Evolutionary conservation across 2,888 invertebrate species (phyloP).

Genomic region (Andrena minutula): DNA sequence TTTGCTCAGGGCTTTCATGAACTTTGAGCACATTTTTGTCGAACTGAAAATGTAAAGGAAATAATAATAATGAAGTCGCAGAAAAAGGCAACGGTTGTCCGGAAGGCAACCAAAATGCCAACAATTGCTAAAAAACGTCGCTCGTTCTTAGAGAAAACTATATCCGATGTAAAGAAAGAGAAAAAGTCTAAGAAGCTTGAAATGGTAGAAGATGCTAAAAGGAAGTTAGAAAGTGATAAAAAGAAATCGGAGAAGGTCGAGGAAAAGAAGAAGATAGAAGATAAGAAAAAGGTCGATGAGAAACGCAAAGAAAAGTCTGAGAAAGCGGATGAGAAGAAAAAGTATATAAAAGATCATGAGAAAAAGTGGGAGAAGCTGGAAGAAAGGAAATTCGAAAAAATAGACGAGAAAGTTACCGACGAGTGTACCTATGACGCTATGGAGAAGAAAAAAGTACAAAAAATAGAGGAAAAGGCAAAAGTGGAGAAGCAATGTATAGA

Average conservation of each 20-base stretch:
- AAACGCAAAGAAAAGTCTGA: constrained; percentile 76
- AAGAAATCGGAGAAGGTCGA: constrained; percentile 71
- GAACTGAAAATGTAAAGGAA: constrained; percentile 80
- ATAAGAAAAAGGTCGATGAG: constrained; percentile 75
- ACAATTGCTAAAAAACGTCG: constrained; percentile 82
- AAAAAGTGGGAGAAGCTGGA: constrained; percentile 70
- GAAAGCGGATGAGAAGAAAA: constrained; percentile 76
- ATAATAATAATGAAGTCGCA: constrained; percentile 83
- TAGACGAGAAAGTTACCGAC: constrained; percentile 68
- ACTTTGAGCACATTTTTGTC: constrained; percentile 59
- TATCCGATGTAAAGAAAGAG: constrained; percentile 76
- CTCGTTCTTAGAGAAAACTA: constrained; percentile 75
- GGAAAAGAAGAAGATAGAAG: constrained; percentile 73
- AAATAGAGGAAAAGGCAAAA: constrained; percentile 75
- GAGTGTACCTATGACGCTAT: constrained; percentile 61
- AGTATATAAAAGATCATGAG: constrained; percentile 65
- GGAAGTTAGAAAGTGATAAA: constrained; percentile 73
- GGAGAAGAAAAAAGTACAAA: constrained; percentile 74
- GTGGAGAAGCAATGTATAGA: constrained; percentile 70
- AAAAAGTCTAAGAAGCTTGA: constrained; percentile 78
- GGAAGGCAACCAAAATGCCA: constrained; percentile 83
- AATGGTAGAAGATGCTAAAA: constrained; percentile 75
- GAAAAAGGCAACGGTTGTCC: constrained; percentile 83
- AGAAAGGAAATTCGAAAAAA: constrained; percentile 77
- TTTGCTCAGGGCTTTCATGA: constrained; percentile 46